Base-by-base conservation (phyloP, 2,797 vertebrate species). In the Chromis chromis region DNA sequence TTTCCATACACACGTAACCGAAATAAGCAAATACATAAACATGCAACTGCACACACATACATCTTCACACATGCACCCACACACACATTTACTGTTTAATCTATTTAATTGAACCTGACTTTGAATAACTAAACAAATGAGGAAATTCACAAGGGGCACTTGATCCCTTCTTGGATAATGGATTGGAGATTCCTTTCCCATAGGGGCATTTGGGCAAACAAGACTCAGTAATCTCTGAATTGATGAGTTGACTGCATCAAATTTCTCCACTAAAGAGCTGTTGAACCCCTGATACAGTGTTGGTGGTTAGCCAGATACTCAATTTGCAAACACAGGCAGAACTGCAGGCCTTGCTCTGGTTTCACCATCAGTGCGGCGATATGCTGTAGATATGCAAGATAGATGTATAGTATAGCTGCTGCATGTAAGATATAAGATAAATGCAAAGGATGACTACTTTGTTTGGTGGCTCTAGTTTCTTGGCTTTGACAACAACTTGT, bases 51-150 rank as follows among this genome's bases (percentile, higher is more conserved):
- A 7, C 50, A 17, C n/a, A 12, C 27, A 36, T 65, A 69, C 52
- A 16, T 50, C 39, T 49, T 39, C 69, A 62, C 42, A 46, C 65
- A 69, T 11, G 22, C 78, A 21, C 53, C 3, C 63, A 74, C 71
- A 55, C 62, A 84, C 82, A 74, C 66, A 68, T 65, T 82, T 77
- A 83, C 86, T 70, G 72, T 90, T 91, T 92, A 92, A 94, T 95
- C 91, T 91, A 86, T 92, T 93, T 93, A 93, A 95, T 93, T 94
- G 91, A 92, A 92, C 78, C 90, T 86, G 92, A 94, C 88, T 90
- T 93, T 93, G 92, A 93, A 94, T 94, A 92, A 92, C 92, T 93
- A 94, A 94, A 94, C 89, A 93, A 94, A 94, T 93, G 89, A 93
- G 92, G 90, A 93, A 92, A 94, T 93, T 93, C 88, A 92, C 90